phyloP scores from a whole-genome alignment of 2,888 invertebrate species.

The Agrilus biguttatus region DNA sequence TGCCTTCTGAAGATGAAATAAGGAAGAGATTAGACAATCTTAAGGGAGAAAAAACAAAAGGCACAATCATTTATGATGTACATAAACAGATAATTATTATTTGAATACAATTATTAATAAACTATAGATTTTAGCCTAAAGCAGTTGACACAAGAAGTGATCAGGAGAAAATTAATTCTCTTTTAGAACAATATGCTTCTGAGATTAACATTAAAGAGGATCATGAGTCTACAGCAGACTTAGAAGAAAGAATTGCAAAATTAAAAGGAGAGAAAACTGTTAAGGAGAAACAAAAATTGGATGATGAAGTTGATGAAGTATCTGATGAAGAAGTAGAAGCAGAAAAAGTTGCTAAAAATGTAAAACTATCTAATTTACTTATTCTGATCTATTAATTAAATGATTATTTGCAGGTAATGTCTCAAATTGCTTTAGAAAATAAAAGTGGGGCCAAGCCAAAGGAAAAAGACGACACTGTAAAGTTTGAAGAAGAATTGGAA shows the following conservation, averaged over 20 bases:
- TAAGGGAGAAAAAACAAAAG: constrained; percentile 36
- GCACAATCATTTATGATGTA: neutral
- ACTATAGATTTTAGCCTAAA: constrained; percentile 27
- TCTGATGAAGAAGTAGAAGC: constrained; percentile 26
- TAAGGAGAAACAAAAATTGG: constrained; percentile 25
- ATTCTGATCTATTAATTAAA: neutral
- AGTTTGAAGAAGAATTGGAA: constrained; percentile 5
- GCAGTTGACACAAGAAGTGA: constrained; percentile 47
- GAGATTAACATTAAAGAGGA: constrained; percentile 33
- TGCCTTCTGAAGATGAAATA: constrained; percentile 49
- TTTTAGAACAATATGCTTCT: constrained; percentile 39
- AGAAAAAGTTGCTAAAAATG: constrained; percentile 28
- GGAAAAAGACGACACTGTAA: constrained; percentile 10
- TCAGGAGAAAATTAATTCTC: constrained; percentile 54
- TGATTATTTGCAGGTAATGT: constrained; percentile 25
- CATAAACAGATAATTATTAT: neutral
- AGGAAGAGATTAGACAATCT: constrained; percentile 48
- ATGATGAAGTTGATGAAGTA: constrained; percentile 26
- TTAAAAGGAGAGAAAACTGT: constrained; percentile 34
- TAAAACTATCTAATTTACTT: constrained; percentile 6
- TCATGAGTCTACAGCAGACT: constrained; percentile 35
- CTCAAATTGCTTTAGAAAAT: constrained; percentile 35
- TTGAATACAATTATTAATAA: constrained; percentile 35
- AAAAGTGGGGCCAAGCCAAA: constrained; percentile 17
- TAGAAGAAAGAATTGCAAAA: constrained; percentile 37